Percentiles rank a stretch among this genome's conserved stretches.
These are phyloP conservation scores for Parnassius apollo DNA, from an alignment of 2,888 invertebrate genomes.

Conservation along the genomic window DNA sequence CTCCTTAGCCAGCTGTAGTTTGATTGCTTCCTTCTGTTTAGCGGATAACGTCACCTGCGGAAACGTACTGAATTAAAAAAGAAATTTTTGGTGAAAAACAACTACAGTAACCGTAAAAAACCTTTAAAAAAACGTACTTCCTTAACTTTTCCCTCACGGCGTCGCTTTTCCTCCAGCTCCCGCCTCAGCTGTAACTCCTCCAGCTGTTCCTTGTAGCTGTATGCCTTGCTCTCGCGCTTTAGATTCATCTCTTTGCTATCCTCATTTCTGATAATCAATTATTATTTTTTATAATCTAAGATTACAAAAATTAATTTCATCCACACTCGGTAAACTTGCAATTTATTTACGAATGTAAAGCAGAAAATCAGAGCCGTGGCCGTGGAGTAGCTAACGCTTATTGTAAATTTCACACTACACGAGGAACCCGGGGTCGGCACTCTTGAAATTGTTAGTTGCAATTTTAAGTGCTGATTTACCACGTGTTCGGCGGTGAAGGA, in stretches of 20 bases:
- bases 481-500: too few relatives aligned
- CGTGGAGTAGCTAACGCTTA: too few relatives aligned
- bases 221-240: constrained; percentile 97
- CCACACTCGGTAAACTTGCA: too few relatives aligned
- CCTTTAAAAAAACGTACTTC: constrained; percentile 50
- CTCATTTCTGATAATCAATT: constrained; percentile 56
- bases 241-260: constrained; percentile 85
- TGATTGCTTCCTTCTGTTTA: constrained; percentile 96
- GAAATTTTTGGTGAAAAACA: background rate
- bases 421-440: too few relatives aligned
- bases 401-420: too few relatives aligned
- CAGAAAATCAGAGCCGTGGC: too few relatives aligned
- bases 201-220: constrained; percentile 97
- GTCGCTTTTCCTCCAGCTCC: constrained; percentile 94
- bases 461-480: too few relatives aligned
- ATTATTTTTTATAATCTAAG: too few relatives aligned
- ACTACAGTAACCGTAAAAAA: background rate
- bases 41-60: constrained; percentile 77
- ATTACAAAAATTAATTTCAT: too few relatives aligned
- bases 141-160: constrained; percentile 88
- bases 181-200: constrained; percentile 96
- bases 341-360: too few relatives aligned
- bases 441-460: too few relatives aligned
- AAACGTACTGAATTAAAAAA: constrained; percentile 17
- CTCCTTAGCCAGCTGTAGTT: constrained; percentile 93